These are phyloP conservation scores for Lycorma delicatula DNA, from an alignment of 1,140 invertebrate species.

Conservation along the genomic window DNA sequence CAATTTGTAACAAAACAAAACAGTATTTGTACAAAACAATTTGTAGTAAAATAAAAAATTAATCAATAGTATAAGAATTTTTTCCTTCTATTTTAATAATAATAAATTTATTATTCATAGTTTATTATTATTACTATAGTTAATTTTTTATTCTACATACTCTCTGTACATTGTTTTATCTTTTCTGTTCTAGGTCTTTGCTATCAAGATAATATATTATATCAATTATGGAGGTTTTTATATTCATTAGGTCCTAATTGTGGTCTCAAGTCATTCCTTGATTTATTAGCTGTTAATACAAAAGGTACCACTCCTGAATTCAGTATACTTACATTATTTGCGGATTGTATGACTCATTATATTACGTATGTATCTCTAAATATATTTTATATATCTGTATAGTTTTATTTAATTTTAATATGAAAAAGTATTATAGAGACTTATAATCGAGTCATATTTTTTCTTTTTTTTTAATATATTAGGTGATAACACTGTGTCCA, in stretches of 20 bases:
- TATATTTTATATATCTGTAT: background rate
- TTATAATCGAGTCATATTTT: constrained; percentile 15
- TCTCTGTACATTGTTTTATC: background rate
- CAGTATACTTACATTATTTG: constrained; percentile 87
- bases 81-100: no score
- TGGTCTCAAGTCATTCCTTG: constrained; percentile 82
- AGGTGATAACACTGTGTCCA: no score
- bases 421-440: constrained; percentile 12
- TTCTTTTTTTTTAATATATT: no score
- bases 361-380: constrained; percentile 71
- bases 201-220: constrained; percentile 84
- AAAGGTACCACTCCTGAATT: constrained; percentile 75
- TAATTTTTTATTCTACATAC: background rate
- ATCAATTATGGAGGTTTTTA: constrained; percentile 87
- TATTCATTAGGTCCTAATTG: constrained; percentile 78
- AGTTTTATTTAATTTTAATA: background rate
- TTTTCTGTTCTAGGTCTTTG: constrained; percentile 62
- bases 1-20: no score
- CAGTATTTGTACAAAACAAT: no score
- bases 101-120: background rate
- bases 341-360: constrained; percentile 94
- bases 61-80: no score
- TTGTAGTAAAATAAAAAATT: no score
- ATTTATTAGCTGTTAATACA: constrained; percentile 69
- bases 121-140: background rate